Conservation (phyloP, 2,113 vertebrate genomes). For the Thamnaconus septentrionalis region DNA sequence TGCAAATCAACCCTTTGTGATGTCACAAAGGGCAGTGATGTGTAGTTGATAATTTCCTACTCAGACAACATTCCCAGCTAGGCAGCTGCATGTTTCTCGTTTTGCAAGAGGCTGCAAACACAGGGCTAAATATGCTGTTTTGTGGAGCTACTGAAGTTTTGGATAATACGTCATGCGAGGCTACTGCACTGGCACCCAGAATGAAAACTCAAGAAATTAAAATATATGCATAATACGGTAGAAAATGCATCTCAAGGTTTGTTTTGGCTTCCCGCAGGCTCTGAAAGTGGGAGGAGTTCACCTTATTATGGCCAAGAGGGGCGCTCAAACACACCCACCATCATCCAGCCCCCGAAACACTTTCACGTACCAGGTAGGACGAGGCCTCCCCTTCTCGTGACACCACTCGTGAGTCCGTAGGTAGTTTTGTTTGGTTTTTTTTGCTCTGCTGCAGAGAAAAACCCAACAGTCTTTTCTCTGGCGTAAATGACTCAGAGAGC, state of each 20-base stretch:
- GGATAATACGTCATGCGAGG: too few relatives aligned
- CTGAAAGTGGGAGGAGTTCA: conserved; percentile 97
- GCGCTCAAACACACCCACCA: conserved; percentile 92
- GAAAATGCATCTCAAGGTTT: conserved; percentile 44
- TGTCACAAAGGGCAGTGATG: too few relatives aligned
- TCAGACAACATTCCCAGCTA: too few relatives aligned
- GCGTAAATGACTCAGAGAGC: conserved; percentile 15
- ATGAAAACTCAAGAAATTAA: too few relatives aligned
- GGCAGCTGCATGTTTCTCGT: too few relatives aligned
- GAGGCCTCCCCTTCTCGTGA: conserved; percentile 52
- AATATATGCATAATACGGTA: too few relatives aligned
- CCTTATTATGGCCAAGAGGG: conserved; percentile 97
- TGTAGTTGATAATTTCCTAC: too few relatives aligned
- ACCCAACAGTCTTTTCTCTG: conserved; percentile 14
- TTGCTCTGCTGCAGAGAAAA: not conserved
- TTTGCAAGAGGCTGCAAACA: too few relatives aligned
- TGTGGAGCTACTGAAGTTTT: too few relatives aligned
- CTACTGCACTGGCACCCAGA: too few relatives aligned
- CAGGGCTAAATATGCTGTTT: too few relatives aligned
- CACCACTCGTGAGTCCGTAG: conserved; percentile 6
- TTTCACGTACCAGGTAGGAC: conserved; percentile 99
- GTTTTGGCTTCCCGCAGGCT: conserved; percentile 85
- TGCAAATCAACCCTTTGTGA: too few relatives aligned
- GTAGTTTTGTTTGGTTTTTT: not conserved
- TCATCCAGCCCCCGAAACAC: conserved; percentile 97